These are phyloP conservation scores for Thunnus maccoyii DNA, from an alignment of 2,113 vertebrate species.

Conservation along the genomic window DNA sequence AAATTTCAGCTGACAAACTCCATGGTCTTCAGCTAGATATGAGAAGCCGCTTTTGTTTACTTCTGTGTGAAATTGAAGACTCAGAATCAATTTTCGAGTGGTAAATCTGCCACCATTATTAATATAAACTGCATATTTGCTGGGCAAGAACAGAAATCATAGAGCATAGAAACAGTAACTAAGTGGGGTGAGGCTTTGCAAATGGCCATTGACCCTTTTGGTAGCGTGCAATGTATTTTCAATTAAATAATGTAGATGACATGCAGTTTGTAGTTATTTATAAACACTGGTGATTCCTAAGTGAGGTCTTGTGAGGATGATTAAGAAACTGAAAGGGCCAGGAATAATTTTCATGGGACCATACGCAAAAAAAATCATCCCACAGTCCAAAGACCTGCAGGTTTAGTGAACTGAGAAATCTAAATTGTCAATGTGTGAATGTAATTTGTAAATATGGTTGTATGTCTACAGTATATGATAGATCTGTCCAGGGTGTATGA, in stretches of 20 bases:
- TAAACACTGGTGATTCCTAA: neutral
- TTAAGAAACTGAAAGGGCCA: neutral
- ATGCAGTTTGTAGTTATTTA: neutral
- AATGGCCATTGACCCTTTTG: too few relatives aligned
- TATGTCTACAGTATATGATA: neutral
- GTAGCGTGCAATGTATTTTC: neutral
- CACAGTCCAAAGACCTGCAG: neutral
- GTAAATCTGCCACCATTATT: too few relatives aligned
- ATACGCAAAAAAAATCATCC: neutral
- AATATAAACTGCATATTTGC: too few relatives aligned
- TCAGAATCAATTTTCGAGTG: too few relatives aligned
- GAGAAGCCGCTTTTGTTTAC: too few relatives aligned
- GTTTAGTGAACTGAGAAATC: too few relatives aligned
- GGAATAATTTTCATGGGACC: constrained; percentile 35
- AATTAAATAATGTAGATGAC: neutral
- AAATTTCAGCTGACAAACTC: too few relatives aligned
- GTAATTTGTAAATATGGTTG: neutral
- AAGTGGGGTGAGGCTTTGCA: too few relatives aligned
- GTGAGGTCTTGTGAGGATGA: constrained; percentile 27
- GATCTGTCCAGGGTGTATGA: neutral
- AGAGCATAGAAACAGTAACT: too few relatives aligned
- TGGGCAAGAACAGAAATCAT: too few relatives aligned
- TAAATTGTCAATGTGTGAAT: neutral
- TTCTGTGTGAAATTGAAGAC: too few relatives aligned
- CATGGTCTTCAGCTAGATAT: too few relatives aligned